These are phyloP conservation scores for Pseudopodoces humilis DNA, from an alignment of 2,113 vertebrate species.

Conservation along the genomic window DNA sequence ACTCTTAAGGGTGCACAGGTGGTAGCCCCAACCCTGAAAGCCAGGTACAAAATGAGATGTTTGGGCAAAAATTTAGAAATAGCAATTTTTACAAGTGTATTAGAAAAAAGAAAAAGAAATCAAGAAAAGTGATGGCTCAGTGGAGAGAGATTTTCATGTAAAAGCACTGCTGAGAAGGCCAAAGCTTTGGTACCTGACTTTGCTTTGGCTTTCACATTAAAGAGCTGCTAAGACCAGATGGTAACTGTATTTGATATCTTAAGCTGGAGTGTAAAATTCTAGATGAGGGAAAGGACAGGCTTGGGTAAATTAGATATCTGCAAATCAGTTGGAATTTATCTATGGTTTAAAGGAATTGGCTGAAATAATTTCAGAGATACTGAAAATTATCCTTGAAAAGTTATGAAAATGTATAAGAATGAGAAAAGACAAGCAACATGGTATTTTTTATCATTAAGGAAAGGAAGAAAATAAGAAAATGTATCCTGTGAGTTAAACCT, in stretches of 20 bases:
- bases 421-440: neutral
- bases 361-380: neutral
- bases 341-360: neutral
- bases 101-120: neutral
- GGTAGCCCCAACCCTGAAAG: neutral
- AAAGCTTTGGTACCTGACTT: neutral
- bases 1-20: neutral
- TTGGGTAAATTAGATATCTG: neutral
- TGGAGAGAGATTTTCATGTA: neutral
- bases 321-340: neutral
- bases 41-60: neutral
- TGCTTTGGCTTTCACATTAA: neutral
- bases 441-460: neutral
- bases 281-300: neutral
- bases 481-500: neutral
- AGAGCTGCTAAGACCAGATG: neutral
- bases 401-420: neutral
- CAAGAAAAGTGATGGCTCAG: neutral
- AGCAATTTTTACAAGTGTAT: neutral
- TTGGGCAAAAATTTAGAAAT: neutral
- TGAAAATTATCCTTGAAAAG: neutral
- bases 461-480: neutral
- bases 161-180: neutral
- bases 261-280: neutral
- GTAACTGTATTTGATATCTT: neutral